A percentile compares a stretch with the other conserved stretches of the same genome.
Conservation (phyloP, 2,113 vertebrate genomes). For the Polypterus bichir region DNA sequence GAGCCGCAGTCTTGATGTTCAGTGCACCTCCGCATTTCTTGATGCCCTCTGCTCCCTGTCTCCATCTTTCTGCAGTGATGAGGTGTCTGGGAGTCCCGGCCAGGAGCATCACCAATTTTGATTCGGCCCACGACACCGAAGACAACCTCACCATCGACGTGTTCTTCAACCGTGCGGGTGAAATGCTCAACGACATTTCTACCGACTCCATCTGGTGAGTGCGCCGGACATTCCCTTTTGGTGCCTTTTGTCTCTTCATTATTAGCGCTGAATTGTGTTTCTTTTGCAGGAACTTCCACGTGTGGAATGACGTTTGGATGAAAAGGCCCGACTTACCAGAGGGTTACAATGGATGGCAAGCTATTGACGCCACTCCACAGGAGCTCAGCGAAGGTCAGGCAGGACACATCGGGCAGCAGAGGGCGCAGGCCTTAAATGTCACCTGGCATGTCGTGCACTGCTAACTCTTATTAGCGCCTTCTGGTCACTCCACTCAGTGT, state of each 20-base stretch:
- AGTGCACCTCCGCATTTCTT: too few species aligned
- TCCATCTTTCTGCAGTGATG: conserved; percentile 34
- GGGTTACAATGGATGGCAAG: conserved; percentile 45
- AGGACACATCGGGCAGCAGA: neutral
- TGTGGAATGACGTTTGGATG: conserved; percentile 55
- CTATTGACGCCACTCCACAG: conserved; percentile 44
- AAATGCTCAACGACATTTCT: neutral
- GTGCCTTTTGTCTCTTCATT: too few species aligned
- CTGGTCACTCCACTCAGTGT: too few species aligned
- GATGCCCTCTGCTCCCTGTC: neutral
- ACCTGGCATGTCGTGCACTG: accelerated
- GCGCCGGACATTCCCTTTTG: too few species aligned
- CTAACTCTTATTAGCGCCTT: accelerated
- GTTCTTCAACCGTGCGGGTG: conserved; percentile 6
- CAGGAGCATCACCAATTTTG: conserved; percentile 41
- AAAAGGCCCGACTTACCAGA: conserved; percentile 31
- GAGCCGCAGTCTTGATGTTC: too few species aligned
- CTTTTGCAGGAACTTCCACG: conserved; percentile 40
- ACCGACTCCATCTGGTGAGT: conserved; percentile 25
- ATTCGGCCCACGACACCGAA: conserved; percentile 44
- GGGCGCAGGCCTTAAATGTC: neutral
- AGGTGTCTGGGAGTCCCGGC: conserved; percentile 46
- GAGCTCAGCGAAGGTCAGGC: conserved; percentile 43
- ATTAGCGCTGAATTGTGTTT: neutral
- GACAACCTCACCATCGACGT: conserved; percentile 31